A percentile compares a stretch with the other conserved stretches of the same genome.
phyloP scores from a whole-genome alignment of 1,140 invertebrate genomes.

The Brachionus sp. region DNA sequence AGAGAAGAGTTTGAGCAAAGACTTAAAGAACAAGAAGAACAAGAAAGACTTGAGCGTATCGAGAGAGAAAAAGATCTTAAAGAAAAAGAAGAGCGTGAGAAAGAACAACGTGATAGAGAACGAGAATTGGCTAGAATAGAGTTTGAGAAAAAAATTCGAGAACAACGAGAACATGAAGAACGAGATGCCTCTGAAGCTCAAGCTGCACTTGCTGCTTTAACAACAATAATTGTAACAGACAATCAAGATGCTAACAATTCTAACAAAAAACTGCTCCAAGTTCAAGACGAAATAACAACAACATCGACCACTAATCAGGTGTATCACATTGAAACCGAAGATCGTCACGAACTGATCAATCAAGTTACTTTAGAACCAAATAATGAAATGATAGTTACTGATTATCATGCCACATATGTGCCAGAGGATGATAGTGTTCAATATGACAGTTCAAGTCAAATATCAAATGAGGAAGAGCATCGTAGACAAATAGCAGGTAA shows the following conservation, averaged over 20 bases:
- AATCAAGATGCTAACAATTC: neutral
- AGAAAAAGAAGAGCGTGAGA: neutral
- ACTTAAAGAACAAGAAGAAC: neutral
- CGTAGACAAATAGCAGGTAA: slow-evolving; percentile 29
- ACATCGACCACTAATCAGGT: neutral
- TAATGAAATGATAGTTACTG: neutral
- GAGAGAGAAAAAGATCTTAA: neutral
- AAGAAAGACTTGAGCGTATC: neutral
- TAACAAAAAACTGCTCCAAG: neutral
- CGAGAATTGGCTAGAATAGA: neutral
- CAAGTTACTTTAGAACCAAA: neutral
- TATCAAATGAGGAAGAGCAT: neutral
- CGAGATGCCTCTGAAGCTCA: neutral
- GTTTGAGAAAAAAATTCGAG: neutral
- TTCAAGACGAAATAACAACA: neutral
- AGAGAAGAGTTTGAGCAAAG: neutral
- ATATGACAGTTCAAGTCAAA: neutral
- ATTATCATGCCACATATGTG: neutral
- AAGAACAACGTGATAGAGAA: slow-evolving; percentile 14
- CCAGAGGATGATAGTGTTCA: neutral
- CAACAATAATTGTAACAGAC: neutral
- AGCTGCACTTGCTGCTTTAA: neutral
- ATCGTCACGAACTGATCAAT: neutral
- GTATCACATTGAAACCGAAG: neutral
- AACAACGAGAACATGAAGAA: neutral